phyloP scores from a whole-genome alignment of 2,888 invertebrate genomes.

The Idaea biselata region DNA sequence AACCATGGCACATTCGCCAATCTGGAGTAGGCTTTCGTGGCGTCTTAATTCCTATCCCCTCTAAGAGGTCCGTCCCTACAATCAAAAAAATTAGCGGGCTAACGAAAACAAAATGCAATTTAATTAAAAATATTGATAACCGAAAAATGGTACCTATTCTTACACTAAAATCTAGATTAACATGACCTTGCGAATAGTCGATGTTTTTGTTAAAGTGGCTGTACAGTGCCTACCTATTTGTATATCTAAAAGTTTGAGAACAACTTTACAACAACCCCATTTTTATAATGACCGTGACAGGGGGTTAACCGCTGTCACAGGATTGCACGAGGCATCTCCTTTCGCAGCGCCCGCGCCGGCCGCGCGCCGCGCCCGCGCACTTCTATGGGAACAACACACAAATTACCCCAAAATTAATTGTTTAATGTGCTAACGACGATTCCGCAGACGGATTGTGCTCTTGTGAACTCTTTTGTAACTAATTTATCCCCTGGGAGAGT shows the following conservation, averaged over 20 bases:
- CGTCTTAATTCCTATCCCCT: too few species aligned
- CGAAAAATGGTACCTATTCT: too few species aligned
- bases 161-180: too few species aligned
- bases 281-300: slow-evolving; percentile 32
- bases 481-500: slow-evolving; percentile 3
- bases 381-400: slow-evolving; percentile 76
- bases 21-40: too few species aligned
- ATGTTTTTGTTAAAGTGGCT: too few species aligned
- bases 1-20: too few species aligned
- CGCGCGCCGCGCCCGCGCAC: slow-evolving; percentile 26
- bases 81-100: too few species aligned
- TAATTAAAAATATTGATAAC: too few species aligned
- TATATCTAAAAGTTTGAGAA: slow-evolving; percentile 38
- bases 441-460: slow-evolving; percentile 62
- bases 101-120: too few species aligned
- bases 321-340: slow-evolving; percentile 40
- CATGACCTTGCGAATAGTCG: too few species aligned
- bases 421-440: slow-evolving; percentile 70
- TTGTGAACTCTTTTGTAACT: slow-evolving; percentile 18
- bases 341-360: slow-evolving; percentile 21
- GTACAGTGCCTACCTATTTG: too few species aligned
- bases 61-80: too few species aligned
- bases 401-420: slow-evolving; percentile 70
- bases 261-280: slow-evolving; percentile 26
- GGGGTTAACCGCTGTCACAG: slow-evolving; percentile 52